phyloP scores from a whole-genome alignment of 2,113 vertebrate genomes.

The Numida meleagris region DNA sequence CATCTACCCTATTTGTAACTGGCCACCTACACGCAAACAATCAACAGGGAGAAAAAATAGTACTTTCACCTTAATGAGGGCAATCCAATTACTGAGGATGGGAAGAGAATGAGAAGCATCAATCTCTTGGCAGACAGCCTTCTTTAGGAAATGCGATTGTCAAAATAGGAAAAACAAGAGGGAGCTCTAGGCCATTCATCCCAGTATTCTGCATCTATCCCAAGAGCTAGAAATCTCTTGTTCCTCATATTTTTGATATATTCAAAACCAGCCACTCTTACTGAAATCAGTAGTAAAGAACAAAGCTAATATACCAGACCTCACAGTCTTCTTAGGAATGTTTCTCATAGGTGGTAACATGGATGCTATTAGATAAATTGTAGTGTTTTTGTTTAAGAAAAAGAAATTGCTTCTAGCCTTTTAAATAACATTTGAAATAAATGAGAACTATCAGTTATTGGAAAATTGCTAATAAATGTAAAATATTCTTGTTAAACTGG shows the following conservation, averaged over 20 bases:
- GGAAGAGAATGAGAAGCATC: constrained; percentile 72
- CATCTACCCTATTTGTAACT: constrained; percentile 60
- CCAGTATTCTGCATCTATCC: not conserved
- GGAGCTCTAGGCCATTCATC: constrained; percentile 42
- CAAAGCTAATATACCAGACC: not conserved
- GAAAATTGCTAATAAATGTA: not conserved
- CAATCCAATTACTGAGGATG: constrained; percentile 76
- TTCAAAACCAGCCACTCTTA: not conserved
- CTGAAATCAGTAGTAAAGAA: not conserved
- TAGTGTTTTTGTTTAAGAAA: not conserved
- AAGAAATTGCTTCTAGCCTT: not conserved
- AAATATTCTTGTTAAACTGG: not conserved
- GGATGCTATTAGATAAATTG: not conserved
- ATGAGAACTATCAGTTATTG: not conserved
- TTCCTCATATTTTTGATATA: not conserved
- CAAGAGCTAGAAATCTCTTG: not conserved
- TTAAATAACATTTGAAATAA: not conserved
- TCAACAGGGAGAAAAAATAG: constrained; percentile 44
- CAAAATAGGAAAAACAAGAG: constrained; percentile 58
- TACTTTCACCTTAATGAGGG: constrained; percentile 70
- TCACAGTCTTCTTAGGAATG: not conserved
- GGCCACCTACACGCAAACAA: constrained; percentile 59
- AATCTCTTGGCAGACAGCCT: constrained; percentile 69
- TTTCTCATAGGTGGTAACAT: accelerated
- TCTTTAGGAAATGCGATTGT: constrained; percentile 56